These are phyloP conservation scores for Cinclus cinclus DNA, from an alignment of 2,113 vertebrate genomes.

Conservation along the genomic window DNA sequence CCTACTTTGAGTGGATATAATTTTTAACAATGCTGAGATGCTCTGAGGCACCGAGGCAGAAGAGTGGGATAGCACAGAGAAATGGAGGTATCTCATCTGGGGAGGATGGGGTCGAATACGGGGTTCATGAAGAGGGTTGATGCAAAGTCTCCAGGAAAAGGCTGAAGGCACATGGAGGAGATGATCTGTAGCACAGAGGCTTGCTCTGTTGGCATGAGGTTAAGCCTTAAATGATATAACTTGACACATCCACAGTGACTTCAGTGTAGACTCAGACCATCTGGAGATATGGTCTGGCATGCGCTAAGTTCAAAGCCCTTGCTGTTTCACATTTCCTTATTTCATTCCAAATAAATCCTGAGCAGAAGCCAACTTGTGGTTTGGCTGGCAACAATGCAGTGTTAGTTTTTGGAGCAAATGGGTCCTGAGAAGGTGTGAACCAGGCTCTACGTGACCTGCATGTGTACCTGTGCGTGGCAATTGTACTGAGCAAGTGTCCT, in stretches of 20 bases:
- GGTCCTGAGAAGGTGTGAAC: neutral
- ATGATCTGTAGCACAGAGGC: neutral
- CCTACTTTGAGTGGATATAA: neutral
- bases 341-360: neutral
- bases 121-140: rapidly evolving
- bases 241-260: neutral
- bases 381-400: neutral
- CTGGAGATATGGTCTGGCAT: neutral
- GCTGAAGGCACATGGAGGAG: neutral
- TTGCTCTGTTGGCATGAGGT: neutral
- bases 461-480: neutral
- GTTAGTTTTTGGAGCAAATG: neutral
- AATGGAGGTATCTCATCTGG: neutral
- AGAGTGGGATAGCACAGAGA: neutral
- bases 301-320: neutral
- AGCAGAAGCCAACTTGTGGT: neutral
- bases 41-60: neutral
- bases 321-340: neutral
- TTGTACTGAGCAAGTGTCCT: neutral
- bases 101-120: neutral
- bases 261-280: neutral
- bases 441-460: neutral
- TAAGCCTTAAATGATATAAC: neutral
- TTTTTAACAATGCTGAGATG: neutral
- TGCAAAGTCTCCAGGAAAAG: neutral